Conservation (phyloP, 2,797 vertebrate species). For the Rhadinocentrus ornatus region DNA sequence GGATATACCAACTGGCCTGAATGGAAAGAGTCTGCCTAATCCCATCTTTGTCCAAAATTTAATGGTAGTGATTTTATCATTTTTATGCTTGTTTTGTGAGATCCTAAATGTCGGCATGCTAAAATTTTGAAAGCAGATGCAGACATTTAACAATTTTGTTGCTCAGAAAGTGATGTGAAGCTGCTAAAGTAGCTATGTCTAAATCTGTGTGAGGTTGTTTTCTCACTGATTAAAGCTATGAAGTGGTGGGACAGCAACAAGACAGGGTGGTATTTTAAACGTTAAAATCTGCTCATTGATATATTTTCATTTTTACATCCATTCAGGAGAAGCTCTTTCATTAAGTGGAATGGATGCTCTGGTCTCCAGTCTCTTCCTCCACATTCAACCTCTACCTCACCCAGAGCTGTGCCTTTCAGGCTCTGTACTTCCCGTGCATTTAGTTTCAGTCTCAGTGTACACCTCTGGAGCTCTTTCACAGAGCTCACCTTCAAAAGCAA, state of each 20-base stretch:
- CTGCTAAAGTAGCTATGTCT: neutral
- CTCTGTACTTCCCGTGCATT: conserved; percentile 59
- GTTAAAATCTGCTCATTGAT: conserved; percentile 21
- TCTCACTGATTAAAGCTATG: neutral
- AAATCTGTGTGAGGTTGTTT: neutral
- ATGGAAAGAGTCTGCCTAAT: no score
- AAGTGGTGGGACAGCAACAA: neutral
- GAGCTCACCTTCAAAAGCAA: conserved; percentile 75
- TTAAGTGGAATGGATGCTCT: conserved; percentile 65
- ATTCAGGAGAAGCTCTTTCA: conserved; percentile 68
- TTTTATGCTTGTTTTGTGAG: neutral
- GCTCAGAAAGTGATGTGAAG: neutral
- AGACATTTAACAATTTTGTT: no score
- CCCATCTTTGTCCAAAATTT: no score
- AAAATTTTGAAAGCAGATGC: neutral
- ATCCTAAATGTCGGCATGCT: neutral
- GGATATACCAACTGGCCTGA: no score
- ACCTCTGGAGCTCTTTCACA: conserved; percentile 73
- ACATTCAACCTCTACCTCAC: conserved; percentile 78
- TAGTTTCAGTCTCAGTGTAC: conserved; percentile 71
- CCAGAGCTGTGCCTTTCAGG: conserved; percentile 64
- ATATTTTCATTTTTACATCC: conserved; percentile 72
- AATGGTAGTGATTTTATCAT: no score
- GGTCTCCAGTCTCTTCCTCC: conserved; percentile 73
- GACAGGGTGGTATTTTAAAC: neutral